A percentile compares a stretch with the other conserved stretches of the same genome.
These are phyloP conservation scores for Syngnathus acus DNA, from an alignment of 2,797 vertebrate genomes.

Conservation along the genomic window DNA sequence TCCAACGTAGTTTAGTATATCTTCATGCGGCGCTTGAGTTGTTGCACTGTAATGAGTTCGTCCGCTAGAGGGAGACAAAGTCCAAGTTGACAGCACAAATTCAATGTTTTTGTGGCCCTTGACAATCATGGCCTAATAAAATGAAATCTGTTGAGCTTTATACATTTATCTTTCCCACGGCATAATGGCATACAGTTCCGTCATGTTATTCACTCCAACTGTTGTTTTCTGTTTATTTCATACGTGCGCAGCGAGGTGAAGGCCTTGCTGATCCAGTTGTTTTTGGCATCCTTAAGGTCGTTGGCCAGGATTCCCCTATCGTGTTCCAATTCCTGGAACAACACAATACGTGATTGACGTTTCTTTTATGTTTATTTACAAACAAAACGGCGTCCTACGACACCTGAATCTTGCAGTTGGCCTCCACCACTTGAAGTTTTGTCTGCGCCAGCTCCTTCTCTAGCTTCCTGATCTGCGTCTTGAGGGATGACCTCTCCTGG, in stretches of 20 bases:
- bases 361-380: too few relatives aligned
- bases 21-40: too few relatives aligned
- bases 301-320: conserved; percentile 78
- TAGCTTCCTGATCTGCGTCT: conserved; percentile 78
- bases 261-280: conserved; percentile 94
- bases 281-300: conserved; percentile 85
- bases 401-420: conserved; percentile 90
- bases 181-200: too few relatives aligned
- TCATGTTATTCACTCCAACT: not conserved
- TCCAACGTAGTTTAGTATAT: not conserved
- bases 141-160: too few relatives aligned
- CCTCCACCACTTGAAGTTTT: conserved; percentile 68
- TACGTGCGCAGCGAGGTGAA: conserved; percentile 84
- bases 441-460: conserved; percentile 65
- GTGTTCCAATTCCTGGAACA: conserved; percentile 84
- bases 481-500: conserved; percentile 75
- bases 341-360: not conserved
- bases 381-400: too few relatives aligned
- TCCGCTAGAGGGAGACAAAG: too few relatives aligned
- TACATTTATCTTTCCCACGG: too few relatives aligned
- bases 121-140: too few relatives aligned
- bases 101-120: too few relatives aligned
- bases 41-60: too few relatives aligned
- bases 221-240: not conserved
- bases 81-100: too few relatives aligned